Conservation (phyloP, 1,140 invertebrate species). For the Aleiodes sp. region DNA sequence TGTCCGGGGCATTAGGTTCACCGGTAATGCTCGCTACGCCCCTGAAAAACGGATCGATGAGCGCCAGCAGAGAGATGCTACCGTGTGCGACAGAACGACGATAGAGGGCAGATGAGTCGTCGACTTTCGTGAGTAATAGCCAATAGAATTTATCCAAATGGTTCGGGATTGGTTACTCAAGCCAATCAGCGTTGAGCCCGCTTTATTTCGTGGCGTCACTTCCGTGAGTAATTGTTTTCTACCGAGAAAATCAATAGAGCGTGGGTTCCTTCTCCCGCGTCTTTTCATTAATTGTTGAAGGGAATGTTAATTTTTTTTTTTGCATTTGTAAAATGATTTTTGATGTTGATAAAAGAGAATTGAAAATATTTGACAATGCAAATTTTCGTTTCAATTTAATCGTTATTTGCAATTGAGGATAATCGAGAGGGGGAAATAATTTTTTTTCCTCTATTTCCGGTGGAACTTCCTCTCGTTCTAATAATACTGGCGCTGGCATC, state of each 20-base stretch:
- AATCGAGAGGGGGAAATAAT: no score
- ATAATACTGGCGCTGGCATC: neutral
- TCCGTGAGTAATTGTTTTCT: slow-evolving; percentile 11
- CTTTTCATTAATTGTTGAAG: neutral
- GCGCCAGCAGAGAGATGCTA: neutral
- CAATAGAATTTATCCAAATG: slow-evolving; percentile 33
- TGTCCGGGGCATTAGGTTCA: neutral
- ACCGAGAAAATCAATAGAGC: slow-evolving; percentile 38
- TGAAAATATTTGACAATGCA: neutral
- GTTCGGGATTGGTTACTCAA: neutral
- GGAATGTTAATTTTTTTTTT: neutral
- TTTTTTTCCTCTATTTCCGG: neutral
- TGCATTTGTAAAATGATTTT: neutral
- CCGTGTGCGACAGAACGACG: neutral
- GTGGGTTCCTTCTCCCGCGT: slow-evolving; percentile 35
- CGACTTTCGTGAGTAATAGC: slow-evolving; percentile 16
- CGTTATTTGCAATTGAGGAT: no score
- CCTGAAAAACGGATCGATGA: slow-evolving; percentile 4
- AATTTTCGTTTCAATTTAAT: no score
- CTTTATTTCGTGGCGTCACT: slow-evolving; percentile 38
- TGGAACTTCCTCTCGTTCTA: neutral
- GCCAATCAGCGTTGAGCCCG: slow-evolving; percentile 38
- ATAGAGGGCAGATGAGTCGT: neutral
- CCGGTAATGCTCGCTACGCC: neutral
- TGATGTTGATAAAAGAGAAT: neutral